These are phyloP conservation scores for Schizothorax lantsangensis DNA, from an alignment of 2,797 vertebrate species.

Conservation along the genomic window DNA sequence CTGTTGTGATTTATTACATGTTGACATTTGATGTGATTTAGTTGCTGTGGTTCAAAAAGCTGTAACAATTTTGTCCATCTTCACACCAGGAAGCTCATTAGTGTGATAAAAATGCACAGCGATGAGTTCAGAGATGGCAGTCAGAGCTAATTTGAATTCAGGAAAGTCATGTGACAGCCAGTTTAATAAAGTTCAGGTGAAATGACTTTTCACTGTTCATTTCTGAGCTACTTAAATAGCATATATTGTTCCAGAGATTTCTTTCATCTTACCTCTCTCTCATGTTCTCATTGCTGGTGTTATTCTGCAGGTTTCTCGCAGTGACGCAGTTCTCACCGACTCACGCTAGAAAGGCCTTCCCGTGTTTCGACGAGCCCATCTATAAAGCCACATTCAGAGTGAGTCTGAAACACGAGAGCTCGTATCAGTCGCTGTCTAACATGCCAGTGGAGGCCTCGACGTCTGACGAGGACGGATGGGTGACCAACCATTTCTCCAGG, in stretches of 20 bases:
- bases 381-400: conserved; percentile 91
- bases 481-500: conserved; percentile 87
- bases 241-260: neutral
- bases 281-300: neutral
- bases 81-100: conserved; percentile 22
- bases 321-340: conserved; percentile 89
- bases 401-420: conserved; percentile 85
- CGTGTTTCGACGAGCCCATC: conserved; percentile 89
- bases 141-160: conserved; percentile 21
- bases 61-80: neutral
- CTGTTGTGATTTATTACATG: neutral
- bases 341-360: conserved; percentile 89
- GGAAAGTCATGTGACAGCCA: neutral
- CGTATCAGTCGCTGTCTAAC: conserved; percentile 87
- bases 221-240: conserved; percentile 15
- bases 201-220: conserved; percentile 32
- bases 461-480: conserved; percentile 87
- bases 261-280: neutral
- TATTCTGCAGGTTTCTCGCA: conserved; percentile 80
- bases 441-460: conserved; percentile 87
- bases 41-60: neutral
- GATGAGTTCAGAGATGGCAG: neutral
- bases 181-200: conserved; percentile 5
- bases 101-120: conserved; percentile 1
- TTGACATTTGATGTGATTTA: neutral